Percentiles rank a stretch among this genome's conserved stretches.
These are phyloP conservation scores for Hylaeus anthracinus DNA, from an alignment of 1,140 invertebrate genomes.

Conservation along the genomic window DNA sequence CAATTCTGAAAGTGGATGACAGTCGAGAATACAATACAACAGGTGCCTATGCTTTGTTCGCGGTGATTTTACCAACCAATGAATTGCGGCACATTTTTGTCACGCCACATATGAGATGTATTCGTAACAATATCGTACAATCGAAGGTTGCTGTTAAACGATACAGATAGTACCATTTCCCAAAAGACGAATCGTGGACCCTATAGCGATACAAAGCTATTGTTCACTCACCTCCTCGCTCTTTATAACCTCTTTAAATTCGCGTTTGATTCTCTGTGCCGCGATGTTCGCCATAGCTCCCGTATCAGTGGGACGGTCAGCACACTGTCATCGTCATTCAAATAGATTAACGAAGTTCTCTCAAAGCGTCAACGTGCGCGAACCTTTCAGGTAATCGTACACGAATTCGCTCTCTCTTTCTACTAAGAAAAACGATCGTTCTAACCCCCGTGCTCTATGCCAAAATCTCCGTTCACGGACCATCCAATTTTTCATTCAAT, in stretches of 20 bases:
- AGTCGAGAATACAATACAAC: conserved; percentile 43
- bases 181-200: not conserved
- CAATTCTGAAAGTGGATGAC: conserved; percentile 26
- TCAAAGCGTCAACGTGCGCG: conserved; percentile 29
- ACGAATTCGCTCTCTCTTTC: conserved; percentile 26
- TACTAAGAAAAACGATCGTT: conserved; percentile 38
- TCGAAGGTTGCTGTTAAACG: not conserved
- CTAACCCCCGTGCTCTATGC: conserved; percentile 44
- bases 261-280: conserved; percentile 95
- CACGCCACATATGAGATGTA: conserved; percentile 16
- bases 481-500: conserved; percentile 60
- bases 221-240: conserved; percentile 93
- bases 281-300: conserved; percentile 96
- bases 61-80: conserved; percentile 37
- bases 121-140: not conserved
- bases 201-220: conserved; percentile 5
- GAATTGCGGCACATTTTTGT: conserved; percentile 44
- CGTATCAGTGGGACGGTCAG: conserved; percentile 58
- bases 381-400: conserved; percentile 35
- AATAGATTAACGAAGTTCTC: conserved; percentile 35
- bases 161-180: not conserved
- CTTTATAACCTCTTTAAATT: conserved; percentile 98
- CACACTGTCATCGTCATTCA: conserved; percentile 63
- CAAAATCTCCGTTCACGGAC: conserved; percentile 51
- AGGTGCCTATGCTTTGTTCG: conserved; percentile 44